Evolutionary conservation across 2,797 vertebrate species (phyloP).

Genomic region (Pantherophis vulpinus): DNA sequence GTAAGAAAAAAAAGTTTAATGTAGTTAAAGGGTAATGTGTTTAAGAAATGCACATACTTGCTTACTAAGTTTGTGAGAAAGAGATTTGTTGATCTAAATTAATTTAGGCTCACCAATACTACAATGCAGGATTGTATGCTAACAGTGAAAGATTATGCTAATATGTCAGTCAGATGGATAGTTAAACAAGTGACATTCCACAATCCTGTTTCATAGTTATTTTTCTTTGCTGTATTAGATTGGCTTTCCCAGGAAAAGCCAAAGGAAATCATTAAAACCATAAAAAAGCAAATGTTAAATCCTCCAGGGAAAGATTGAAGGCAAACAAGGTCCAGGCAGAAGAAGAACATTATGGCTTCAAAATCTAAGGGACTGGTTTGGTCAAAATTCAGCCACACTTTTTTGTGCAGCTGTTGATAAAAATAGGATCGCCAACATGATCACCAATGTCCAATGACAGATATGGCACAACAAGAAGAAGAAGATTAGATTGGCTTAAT

Average conservation of each 20-base stretch:
- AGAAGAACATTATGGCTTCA: too few species aligned
- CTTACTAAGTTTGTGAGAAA: not conserved
- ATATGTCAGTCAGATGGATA: not conserved
- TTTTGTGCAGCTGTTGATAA: too few species aligned
- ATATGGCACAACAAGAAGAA: too few species aligned
- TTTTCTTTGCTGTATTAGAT: not conserved
- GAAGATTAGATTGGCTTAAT: not conserved
- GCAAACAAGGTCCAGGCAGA: too few species aligned
- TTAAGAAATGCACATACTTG: not conserved
- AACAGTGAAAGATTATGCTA: not conserved
- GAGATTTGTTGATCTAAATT: not conserved
- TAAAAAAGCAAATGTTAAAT: too few species aligned
- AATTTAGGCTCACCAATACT: not conserved
- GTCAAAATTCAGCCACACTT: too few species aligned
- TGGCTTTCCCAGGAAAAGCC: not conserved
- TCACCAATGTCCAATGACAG: too few species aligned
- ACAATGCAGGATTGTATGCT: not conserved
- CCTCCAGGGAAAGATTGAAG: too few species aligned
- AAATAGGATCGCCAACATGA: too few species aligned
- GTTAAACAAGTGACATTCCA: not conserved
- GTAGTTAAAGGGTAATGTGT: not conserved
- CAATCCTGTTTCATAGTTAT: not conserved
- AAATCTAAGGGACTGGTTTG: too few species aligned
- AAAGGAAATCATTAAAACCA: too few species aligned
- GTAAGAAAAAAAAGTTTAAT: constrained; percentile 68